Evolutionary conservation across 2,113 vertebrate species (phyloP), one percentile per base, ranked within the genome.

Genomic region (Manacus vitellinus): DNA sequence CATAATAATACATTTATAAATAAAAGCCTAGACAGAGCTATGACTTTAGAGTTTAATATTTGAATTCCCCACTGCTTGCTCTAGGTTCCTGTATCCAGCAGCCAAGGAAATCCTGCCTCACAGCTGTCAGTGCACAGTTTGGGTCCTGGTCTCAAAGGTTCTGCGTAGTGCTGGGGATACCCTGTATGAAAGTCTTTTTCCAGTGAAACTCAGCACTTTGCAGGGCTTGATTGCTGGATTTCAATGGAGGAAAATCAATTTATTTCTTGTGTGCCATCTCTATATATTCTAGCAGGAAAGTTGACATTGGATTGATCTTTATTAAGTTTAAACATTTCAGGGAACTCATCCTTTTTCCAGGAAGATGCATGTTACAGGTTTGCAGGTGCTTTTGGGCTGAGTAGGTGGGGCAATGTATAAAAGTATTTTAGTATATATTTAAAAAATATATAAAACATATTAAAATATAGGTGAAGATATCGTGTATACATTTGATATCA

Each of bases 241-340:
- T 79, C 28, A 62, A 1, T 12, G 46, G 56, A 41, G 47, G 20
- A 85, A 67, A 80, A 85, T 77, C 4, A 47, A 11, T 78, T 89
- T 5, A 16, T 4, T 81, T 78, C 76, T 91, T 1, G 1, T 13
- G 33, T 1, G 2, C 7, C 5, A 0, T 62, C 25, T 82, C 4
- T 18, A 1, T 56, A 13, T 33, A 31, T 61, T 33, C 56, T 46
- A 54, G 22, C 35, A 61, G 52, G 61, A 71, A 81, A 44, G 17
- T 10, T n/a, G 31, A 10, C 4, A 5, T 22, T 77, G n/a, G 6
- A 52, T 62, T 0, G 0, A 16, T 58, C 55, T 79, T 31, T 15
- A 24, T 22, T 47, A 31, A 84, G 11, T 51, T 55, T 18, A 78
- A 41, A 13, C 22, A 21, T 65, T 91, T 58, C 11, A 43, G 55